These are phyloP conservation scores for Ophioninae sp. DNA, from an alignment of 2,888 invertebrate species.

Conservation along the genomic window DNA sequence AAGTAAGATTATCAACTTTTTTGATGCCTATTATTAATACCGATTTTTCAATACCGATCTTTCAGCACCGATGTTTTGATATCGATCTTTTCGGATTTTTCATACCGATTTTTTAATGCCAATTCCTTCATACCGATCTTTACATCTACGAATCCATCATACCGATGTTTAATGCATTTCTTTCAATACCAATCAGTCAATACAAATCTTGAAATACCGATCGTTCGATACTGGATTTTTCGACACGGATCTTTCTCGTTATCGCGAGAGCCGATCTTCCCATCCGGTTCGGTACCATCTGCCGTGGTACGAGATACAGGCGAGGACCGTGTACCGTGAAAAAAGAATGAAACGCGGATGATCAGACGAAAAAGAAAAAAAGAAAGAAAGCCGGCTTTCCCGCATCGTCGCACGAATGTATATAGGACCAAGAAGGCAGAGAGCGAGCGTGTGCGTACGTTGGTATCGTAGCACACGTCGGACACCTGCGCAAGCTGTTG, in stretches of 20 bases:
- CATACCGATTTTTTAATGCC: no score
- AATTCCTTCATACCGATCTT: no score
- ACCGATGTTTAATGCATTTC: no score
- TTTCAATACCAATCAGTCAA: no score
- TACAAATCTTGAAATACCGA: no score
- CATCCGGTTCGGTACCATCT: neutral
- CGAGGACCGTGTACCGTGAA: neutral
- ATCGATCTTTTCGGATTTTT: no score
- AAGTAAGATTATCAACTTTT: no score
- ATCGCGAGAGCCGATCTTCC: neutral
- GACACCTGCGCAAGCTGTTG: conserved; percentile 61
- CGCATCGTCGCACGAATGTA: conserved; percentile 45
- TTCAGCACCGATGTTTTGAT: no score
- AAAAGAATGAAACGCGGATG: neutral
- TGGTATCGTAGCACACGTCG: conserved; percentile 58
- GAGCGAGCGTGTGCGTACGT: conserved; percentile 39
- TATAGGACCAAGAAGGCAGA: neutral
- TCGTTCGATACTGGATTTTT: no score
- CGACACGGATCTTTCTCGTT: neutral
- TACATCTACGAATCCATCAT: no score
- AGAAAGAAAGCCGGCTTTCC: neutral
- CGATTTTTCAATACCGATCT: no score
- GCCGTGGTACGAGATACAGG: neutral
- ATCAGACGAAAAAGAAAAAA: conserved; percentile 3
- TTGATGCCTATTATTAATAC: no score